phyloP scores from a whole-genome alignment of 2,113 vertebrate genomes.

The Paramisgurnus dabryanus region DNA sequence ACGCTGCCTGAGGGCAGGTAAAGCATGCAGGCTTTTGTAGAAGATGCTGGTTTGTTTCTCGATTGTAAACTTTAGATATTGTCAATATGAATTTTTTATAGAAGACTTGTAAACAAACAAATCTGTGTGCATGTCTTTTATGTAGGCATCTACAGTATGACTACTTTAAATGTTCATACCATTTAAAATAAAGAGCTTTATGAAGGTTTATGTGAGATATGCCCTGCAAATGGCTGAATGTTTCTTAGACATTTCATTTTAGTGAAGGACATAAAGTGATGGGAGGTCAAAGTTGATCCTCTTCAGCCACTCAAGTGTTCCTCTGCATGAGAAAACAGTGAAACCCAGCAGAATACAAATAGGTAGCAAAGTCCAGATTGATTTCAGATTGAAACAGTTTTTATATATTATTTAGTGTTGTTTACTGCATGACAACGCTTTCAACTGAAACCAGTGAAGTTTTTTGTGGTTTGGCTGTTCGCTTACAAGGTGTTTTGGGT shows the following conservation, averaged over 20 bases:
- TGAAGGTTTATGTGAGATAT: neutral
- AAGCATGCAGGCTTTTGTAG: conserved; percentile 15
- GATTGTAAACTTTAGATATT: neutral
- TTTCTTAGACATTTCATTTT: neutral
- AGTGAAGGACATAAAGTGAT: neutral
- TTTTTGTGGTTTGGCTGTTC: no score
- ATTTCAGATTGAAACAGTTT: no score
- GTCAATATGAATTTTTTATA: no score
- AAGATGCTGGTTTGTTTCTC: conserved; percentile 6
- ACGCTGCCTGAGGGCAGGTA: conserved; percentile 1
- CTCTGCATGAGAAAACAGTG: neutral
- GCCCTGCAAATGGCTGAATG: neutral
- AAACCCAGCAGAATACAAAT: neutral
- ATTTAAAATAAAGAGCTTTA: neutral
- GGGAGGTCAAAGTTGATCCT: neutral
- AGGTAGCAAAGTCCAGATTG: no score
- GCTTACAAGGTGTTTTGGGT: no score
- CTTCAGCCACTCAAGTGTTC: neutral
- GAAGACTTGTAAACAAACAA: no score
- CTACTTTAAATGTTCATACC: neutral
- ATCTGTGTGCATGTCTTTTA: no score
- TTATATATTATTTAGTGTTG: no score
- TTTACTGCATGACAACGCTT: no score
- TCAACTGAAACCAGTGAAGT: no score
- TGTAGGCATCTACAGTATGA: no score